Evolutionary conservation across 2,113 vertebrate species (phyloP), one percentile per base, ranked within the genome.

Genomic region (Protomyctophum bolini): DNA sequence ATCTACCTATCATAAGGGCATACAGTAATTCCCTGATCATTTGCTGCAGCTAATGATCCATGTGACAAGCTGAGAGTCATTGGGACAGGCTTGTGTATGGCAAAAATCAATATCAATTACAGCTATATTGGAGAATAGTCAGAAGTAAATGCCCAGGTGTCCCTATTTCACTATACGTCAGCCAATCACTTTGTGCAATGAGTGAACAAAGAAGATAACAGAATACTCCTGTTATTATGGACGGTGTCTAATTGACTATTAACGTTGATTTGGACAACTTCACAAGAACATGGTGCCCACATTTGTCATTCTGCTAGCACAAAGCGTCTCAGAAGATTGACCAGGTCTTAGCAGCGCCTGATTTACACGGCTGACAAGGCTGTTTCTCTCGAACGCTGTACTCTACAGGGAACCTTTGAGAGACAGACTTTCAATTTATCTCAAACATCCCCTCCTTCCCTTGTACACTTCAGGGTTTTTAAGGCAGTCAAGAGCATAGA

Each of bases 301-400:
- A n/a, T 80, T 66, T 29, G 66, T 70, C 47, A 45, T 61, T 48
- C 58, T 61, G 7, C 58, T 46, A 41, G 74, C 63, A 62, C 58
- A 51, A 77, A 66, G 65, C 56, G 64, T 60, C 55, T 46, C 60
- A 78, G 66, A 75, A 54, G 69, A 29, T 68, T 29, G 15, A n/a
- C 55, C 15, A 33, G 58, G 6, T 51, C 73, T 41, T 72, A 46
- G 47, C 66, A 10, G 60, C 78, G 81, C 89, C 88, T 93, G 91
- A 95, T 94, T 90, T 91, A 91, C 85, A 88, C 75, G 48, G 63
- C 86, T 90, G 90, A 92, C 91, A 91, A 90, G 88, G 91, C 92
- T 90, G 77, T 85, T 88, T 87, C 90, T 91, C 93, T 85, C 63
- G 83, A 73, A 70, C 84, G 67, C 77, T 72, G 70, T 12, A 59